A percentile compares a stretch with the other conserved stretches of the same genome.
These are phyloP conservation scores for Calephelis perditalis DNA, from an alignment of 2,888 invertebrate genomes.

Conservation along the genomic window DNA sequence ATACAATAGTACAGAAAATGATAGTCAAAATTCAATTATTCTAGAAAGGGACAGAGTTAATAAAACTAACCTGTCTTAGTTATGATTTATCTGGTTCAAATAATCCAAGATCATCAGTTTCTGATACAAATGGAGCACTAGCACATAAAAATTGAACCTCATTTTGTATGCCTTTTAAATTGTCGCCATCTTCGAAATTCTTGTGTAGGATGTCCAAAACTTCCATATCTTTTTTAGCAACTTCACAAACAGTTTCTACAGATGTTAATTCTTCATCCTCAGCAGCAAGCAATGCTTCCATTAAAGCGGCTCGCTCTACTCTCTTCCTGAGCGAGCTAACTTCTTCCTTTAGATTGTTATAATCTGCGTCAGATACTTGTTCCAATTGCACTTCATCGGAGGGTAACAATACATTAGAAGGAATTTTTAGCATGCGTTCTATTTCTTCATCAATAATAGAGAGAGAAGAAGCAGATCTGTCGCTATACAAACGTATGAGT, in stretches of 20 bases:
- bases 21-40: neutral
- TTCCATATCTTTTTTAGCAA: constrained; percentile 62
- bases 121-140: constrained; percentile 46
- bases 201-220: constrained; percentile 51
- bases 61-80: constrained; percentile 11
- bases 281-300: constrained; percentile 57
- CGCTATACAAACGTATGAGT: constrained; percentile 55
- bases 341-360: constrained; percentile 53
- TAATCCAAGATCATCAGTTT: constrained; percentile 33
- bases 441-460: constrained; percentile 58
- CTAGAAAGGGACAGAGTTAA: neutral
- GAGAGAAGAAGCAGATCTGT: constrained; percentile 56
- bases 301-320: constrained; percentile 58
- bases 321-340: constrained; percentile 48
- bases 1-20: no score
- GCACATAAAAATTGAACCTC: constrained; percentile 54
- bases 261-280: constrained; percentile 59
- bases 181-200: constrained; percentile 39
- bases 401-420: constrained; percentile 57
- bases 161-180: constrained; percentile 42
- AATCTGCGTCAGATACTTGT: constrained; percentile 53
- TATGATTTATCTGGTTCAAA: constrained; percentile 29
- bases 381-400: constrained; percentile 60
- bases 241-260: constrained; percentile 57
- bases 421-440: constrained; percentile 53